Conservation (phyloP, 2,797 vertebrate genomes). For the Anisognathus igniventris region DNA sequence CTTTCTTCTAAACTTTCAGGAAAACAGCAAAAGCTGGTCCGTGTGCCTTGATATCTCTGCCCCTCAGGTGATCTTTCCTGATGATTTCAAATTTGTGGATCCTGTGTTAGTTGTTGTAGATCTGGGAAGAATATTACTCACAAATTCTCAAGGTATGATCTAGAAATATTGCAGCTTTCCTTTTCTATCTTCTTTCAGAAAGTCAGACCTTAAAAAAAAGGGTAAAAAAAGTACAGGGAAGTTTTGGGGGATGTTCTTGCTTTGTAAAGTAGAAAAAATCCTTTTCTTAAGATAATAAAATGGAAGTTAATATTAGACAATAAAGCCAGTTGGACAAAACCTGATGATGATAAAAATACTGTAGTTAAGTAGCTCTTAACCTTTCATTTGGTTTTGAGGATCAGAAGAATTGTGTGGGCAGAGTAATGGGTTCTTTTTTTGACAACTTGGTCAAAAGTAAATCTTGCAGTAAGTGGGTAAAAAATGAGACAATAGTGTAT, state of each 20-base stretch:
- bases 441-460: background rate
- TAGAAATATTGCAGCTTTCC: background rate
- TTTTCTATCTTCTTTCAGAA: background rate
- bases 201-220: background rate
- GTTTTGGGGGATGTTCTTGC: background rate
- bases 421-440: background rate
- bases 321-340: background rate
- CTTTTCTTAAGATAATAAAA: background rate
- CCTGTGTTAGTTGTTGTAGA: conserved; percentile 94
- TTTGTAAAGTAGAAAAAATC: background rate
- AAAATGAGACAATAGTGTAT: background rate
- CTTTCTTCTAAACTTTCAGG: conserved; percentile 73
- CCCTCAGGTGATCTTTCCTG: conserved; percentile 95
- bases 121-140: conserved; percentile 93
- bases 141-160: conserved; percentile 89
- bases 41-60: conserved; percentile 96
- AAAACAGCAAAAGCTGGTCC: conserved; percentile 94
- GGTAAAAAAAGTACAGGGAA: background rate
- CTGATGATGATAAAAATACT: background rate
- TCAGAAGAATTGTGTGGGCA: background rate
- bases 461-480: background rate
- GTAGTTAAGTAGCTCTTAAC: background rate
- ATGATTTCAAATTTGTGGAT: conserved; percentile 92
- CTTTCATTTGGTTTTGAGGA: background rate
- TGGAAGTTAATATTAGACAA: background rate